Evolutionary conservation across 2,113 vertebrate species (phyloP).

Genomic region (Artemisiospiza belli): DNA sequence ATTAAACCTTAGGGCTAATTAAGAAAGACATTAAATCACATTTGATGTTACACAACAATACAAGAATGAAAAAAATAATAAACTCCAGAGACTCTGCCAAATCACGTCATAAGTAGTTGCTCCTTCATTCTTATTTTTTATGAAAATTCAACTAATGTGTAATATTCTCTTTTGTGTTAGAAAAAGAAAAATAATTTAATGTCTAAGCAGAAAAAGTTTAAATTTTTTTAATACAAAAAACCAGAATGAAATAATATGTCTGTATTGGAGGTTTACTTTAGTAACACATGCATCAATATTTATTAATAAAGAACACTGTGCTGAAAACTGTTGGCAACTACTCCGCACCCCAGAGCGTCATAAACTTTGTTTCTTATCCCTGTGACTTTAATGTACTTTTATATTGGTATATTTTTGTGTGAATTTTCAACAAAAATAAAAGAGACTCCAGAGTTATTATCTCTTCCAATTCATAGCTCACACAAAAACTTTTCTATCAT

Average conservation of each 20-base stretch:
- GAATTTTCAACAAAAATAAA: neutral
- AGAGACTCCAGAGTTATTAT: neutral
- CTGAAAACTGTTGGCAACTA: neutral
- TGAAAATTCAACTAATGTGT: neutral
- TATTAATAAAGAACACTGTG: neutral
- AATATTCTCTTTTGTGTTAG: neutral
- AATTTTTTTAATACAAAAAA: neutral
- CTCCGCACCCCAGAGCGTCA: neutral
- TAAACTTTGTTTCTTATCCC: neutral
- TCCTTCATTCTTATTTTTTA: neutral
- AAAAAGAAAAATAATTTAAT: neutral
- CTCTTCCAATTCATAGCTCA: neutral
- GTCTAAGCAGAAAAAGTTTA: neutral
- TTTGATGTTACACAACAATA: neutral
- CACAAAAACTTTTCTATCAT: neutral
- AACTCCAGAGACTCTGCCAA: neutral
- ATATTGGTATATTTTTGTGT: neutral
- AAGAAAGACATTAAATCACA: neutral
- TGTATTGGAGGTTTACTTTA: neutral
- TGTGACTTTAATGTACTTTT: neutral
- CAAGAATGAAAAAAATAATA: neutral
- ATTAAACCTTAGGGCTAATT: neutral
- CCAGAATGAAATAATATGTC: neutral
- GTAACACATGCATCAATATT: neutral
- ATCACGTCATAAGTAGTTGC: neutral